Evolutionary conservation across 2,888 invertebrate species (phyloP), one percentile per base, ranked within the genome.

Genomic region (Brachylomia viminalis): DNA sequence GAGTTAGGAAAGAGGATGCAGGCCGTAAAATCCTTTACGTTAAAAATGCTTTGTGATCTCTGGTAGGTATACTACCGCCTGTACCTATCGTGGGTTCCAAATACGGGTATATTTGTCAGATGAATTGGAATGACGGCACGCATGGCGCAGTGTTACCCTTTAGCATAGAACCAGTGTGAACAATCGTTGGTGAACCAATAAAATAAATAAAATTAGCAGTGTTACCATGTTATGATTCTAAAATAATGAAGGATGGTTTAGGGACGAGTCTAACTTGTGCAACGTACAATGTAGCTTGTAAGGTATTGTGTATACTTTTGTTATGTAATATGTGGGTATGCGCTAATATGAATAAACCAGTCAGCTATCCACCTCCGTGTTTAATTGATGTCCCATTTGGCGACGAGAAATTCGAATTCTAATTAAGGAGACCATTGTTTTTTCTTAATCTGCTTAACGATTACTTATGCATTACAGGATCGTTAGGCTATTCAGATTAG

Each of bases 11-110:
- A 78, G 23, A 42, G 68, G 59, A 78, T 79, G 70, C 79, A 79
- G 84, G 84, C 49, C 13, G 27, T 77, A 49, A 79, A 79, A 79
- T 33, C 68, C 54, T 83, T 56, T 56, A 33, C 69, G 49, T 15
- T 47, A n/a, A 49, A 83, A 83, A 67, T 49, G 49, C 84, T 79
- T 79, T 79, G 79, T 79, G 83, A 62, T 54, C 45, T 66, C 45
- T 30, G 15, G n/a, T 38, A 38, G 4, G 42, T 83, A n/a, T 13
- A 54, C 30, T 23, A 52, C 27, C 11, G n/a, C 8, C 47, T 61
- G 79, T 79, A n/a, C n/a, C n/a, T n/a, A 68, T 47, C 52, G 59
- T 47, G 52, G 38, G 45, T 23, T 38, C 30, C n/a, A 15, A 7
- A 76, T 76, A 77, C 54, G 79, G 54, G 61, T 56, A n/a, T 68